Evolutionary conservation across 2,113 vertebrate species (phyloP).

Genomic region (Campylorhamphus procurvoides): DNA sequence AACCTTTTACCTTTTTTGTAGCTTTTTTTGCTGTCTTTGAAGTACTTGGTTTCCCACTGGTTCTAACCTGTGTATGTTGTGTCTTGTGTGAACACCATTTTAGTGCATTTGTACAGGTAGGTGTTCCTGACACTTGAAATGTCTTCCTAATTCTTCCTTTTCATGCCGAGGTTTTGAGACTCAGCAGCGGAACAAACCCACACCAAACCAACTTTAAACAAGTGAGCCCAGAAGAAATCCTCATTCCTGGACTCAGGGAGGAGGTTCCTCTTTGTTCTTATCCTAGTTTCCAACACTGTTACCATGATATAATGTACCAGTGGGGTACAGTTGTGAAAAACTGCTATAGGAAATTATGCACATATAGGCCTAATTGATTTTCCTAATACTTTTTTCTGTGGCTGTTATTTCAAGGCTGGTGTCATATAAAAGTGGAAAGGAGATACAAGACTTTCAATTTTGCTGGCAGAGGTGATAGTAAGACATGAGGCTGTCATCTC

Average conservation of each 20-base stretch:
- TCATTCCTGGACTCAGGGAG: background rate
- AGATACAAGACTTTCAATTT: background rate
- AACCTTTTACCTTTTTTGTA: background rate
- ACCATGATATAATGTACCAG: background rate
- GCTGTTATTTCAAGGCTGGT: background rate
- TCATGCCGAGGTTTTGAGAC: background rate
- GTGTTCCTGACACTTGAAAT: background rate
- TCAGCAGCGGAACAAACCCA: background rate
- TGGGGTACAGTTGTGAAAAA: background rate
- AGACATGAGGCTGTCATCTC: background rate
- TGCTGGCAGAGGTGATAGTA: background rate
- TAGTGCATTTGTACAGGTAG: background rate
- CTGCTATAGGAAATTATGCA: background rate
- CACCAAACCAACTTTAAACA: background rate
- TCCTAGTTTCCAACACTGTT: background rate
- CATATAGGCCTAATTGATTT: background rate
- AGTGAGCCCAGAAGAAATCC: background rate
- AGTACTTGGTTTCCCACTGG: background rate
- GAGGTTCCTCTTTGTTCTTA: background rate
- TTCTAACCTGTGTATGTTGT: background rate
- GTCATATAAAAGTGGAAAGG: background rate
- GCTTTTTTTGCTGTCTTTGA: background rate
- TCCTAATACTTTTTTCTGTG: background rate
- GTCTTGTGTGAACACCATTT: background rate
- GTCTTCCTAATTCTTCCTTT: background rate